A percentile compares a stretch with the other conserved stretches of the same genome.
Evolutionary conservation across 2,113 vertebrate species (phyloP).

Genomic region (Hippocampus mohnikei): DNA sequence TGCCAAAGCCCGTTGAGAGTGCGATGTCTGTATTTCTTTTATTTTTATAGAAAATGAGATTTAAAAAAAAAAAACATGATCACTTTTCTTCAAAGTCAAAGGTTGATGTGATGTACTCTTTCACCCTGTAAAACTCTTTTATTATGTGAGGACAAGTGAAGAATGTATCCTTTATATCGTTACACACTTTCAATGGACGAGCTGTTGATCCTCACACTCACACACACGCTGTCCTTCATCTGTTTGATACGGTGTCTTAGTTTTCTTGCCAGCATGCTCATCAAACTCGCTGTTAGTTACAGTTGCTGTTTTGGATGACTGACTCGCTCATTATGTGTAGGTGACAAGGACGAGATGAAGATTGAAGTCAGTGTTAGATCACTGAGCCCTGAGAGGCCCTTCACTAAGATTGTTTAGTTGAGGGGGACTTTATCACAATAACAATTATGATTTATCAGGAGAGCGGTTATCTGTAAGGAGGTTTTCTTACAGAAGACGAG

Average conservation of each 20-base stretch:
- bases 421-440: background rate
- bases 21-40: too few relatives aligned
- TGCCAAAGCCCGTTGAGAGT: too few relatives aligned
- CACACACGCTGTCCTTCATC: slow-evolving; percentile 42
- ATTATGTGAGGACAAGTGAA: slow-evolving; percentile 13
- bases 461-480: background rate
- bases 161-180: slow-evolving; percentile 16
- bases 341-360: slow-evolving; percentile 57
- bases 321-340: slow-evolving; percentile 48
- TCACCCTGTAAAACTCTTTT: slow-evolving; percentile 3
- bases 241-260: slow-evolving; percentile 53
- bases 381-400: slow-evolving; percentile 15
- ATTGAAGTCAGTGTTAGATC: slow-evolving; percentile 26
- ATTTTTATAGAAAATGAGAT: too few relatives aligned
- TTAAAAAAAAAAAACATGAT: slow-evolving; percentile 4
- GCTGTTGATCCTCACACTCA: slow-evolving; percentile 58
- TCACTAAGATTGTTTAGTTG: background rate
- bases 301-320: slow-evolving; percentile 35
- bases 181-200: slow-evolving; percentile 53
- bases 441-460: background rate
- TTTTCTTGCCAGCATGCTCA: slow-evolving; percentile 54
- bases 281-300: slow-evolving; percentile 55
- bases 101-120: slow-evolving; percentile 14
- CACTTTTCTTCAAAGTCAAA: background rate
- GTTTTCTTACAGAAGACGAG: background rate